A percentile compares a stretch with the other conserved stretches of the same genome.
These are phyloP conservation scores for Halesus radiatus DNA, from an alignment of 1,140 invertebrate genomes.

Conservation along the genomic window DNA sequence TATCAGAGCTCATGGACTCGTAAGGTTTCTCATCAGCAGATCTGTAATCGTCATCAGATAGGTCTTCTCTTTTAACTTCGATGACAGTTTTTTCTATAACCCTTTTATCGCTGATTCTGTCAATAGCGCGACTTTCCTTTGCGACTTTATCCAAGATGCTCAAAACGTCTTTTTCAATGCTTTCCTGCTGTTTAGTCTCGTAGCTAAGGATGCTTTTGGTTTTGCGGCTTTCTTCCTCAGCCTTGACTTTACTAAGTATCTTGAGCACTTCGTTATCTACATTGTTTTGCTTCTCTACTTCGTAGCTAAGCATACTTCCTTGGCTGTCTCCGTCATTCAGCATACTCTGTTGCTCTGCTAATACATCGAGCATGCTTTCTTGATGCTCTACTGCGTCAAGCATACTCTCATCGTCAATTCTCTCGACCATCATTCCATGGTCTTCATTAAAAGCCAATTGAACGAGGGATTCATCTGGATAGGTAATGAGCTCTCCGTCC, in stretches of 20 bases:
- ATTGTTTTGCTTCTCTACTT: too few species aligned
- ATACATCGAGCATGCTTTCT: too few species aligned
- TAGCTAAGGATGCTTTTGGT: neutral
- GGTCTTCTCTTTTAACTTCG: conserved; percentile 5
- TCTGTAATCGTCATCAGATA: conserved; percentile 3
- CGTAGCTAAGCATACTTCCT: too few species aligned
- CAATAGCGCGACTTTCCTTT: neutral
- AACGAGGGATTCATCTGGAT: neutral
- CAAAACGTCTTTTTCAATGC: neutral
- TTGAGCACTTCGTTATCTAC: neutral
- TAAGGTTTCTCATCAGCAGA: conserved; percentile 37
- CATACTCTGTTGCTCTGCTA: too few species aligned
- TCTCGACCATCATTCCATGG: neutral
- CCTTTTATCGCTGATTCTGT: too few species aligned
- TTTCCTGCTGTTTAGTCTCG: too few species aligned
- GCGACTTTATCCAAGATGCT: conserved; percentile 1
- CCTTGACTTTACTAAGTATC: neutral
- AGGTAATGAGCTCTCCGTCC: neutral
- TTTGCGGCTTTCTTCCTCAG: neutral
- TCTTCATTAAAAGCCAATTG: neutral
- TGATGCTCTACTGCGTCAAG: too few species aligned
- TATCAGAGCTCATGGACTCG: conserved; percentile 11
- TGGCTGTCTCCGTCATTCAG: too few species aligned
- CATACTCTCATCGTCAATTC: neutral
- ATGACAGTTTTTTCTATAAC: conserved; percentile 8